Evolutionary conservation across 1,140 invertebrate genomes (phyloP).

Genomic region (Parapsyche elsis): DNA sequence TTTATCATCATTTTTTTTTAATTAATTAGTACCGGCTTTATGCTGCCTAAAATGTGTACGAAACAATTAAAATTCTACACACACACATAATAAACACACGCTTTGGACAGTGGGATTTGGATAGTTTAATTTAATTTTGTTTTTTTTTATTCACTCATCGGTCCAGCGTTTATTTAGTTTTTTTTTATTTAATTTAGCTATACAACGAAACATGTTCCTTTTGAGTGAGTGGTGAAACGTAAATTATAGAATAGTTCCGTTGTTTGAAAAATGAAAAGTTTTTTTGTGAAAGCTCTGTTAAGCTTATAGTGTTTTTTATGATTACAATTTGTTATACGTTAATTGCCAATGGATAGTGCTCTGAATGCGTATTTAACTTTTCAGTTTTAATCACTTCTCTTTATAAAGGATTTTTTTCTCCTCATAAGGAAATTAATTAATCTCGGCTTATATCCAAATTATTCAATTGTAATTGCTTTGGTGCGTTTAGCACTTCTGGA

Average conservation of each 20-base stretch:
- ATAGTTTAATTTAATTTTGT: neutral
- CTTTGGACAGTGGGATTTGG: conserved; percentile 27
- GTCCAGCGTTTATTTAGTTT: too few relatives aligned
- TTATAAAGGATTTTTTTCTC: too few relatives aligned
- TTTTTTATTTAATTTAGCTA: neutral
- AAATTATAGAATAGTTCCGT: neutral
- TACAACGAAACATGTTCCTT: conserved; percentile 45
- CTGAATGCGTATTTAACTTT: neutral
- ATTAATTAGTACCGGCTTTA: conserved; percentile 39
- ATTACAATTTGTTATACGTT: neutral
- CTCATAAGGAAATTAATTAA: too few relatives aligned
- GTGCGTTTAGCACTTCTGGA: too few relatives aligned
- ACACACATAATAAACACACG: neutral
- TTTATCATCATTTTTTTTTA: too few relatives aligned
- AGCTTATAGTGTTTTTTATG: neutral
- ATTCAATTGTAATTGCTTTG: too few relatives aligned
- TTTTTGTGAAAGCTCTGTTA: neutral
- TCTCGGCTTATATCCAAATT: too few relatives aligned
- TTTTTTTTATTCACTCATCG: too few relatives aligned
- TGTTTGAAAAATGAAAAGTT: too few relatives aligned
- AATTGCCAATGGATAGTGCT: neutral
- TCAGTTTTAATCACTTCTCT: neutral
- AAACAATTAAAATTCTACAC: neutral
- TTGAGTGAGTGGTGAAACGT: conserved; percentile 7
- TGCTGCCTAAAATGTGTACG: conserved; percentile 35